A percentile compares a stretch with the other conserved stretches of the same genome.
Evolutionary conservation across 1,140 invertebrate species (phyloP).

Genomic region (Lepidurus apus): DNA sequence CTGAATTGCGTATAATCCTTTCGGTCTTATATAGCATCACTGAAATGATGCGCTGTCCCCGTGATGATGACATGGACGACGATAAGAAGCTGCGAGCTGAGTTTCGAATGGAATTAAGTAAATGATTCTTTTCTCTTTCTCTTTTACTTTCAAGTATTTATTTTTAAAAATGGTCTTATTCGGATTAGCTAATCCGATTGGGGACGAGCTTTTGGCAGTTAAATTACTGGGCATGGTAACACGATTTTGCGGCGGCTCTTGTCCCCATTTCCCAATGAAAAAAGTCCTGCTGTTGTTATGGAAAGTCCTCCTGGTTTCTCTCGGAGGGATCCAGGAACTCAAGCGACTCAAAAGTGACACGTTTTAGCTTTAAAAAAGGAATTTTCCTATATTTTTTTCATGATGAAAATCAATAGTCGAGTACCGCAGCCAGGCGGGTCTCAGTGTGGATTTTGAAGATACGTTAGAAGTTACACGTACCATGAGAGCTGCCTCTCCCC

Average conservation of each 20-base stretch:
- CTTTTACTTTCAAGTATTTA: neutral
- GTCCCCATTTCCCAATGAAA: conserved; percentile 95
- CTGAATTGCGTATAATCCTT: conserved; percentile 82
- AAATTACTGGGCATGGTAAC: conserved; percentile 91
- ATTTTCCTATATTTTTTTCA: neutral
- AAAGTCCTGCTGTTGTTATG: conserved; percentile 93
- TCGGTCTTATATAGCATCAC: conserved; percentile 91
- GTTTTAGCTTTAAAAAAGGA: neutral
- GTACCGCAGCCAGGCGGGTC: conserved; percentile 62
- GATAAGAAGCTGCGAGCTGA: conserved; percentile 63
- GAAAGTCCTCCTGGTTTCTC: conserved; percentile 85
- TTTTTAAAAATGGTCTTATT: conserved; percentile 33
- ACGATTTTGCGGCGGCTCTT: conserved; percentile 84
- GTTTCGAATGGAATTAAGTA: conserved; percentile 76
- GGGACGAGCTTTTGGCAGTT: conserved; percentile 78
- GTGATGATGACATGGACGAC: conserved; percentile 56
- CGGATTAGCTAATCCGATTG: conserved; percentile 45
- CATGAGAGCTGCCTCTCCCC: conserved; percentile 92
- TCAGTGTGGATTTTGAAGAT: conserved; percentile 77
- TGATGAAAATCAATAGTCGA: conserved; percentile 43
- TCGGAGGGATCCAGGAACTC: conserved; percentile 81
- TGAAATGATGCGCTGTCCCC: conserved; percentile 69
- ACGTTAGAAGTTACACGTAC: conserved; percentile 84
- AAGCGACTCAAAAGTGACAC: conserved; percentile 60
- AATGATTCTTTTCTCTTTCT: conserved; percentile 34